Percentiles rank a stretch among this genome's conserved stretches.
phyloP scores from a whole-genome alignment of 2,113 vertebrate species.

The Dasyornis broadbenti region DNA sequence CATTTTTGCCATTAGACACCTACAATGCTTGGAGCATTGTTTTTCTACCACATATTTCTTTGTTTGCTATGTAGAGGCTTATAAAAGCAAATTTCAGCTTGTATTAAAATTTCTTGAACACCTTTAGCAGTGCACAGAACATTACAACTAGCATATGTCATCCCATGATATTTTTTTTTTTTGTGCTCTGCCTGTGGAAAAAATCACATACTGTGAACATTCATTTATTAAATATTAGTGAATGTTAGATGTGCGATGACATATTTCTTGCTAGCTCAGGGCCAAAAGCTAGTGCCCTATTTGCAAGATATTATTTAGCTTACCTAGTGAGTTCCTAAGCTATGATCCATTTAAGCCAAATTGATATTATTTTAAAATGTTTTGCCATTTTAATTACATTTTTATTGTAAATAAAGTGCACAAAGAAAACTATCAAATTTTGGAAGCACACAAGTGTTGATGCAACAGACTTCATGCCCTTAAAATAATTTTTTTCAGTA shows the following conservation, averaged over 20 bases:
- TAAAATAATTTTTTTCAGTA: background rate
- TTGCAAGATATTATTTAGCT: background rate
- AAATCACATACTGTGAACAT: background rate
- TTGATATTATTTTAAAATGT: background rate
- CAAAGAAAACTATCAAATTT: background rate
- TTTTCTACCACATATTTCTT: background rate
- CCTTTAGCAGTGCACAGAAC: background rate
- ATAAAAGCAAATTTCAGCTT: background rate
- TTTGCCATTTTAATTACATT: background rate
- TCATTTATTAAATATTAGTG: background rate
- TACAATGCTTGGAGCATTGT: background rate
- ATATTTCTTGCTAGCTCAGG: background rate
- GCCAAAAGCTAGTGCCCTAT: background rate
- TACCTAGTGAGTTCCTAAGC: background rate
- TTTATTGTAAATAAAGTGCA: background rate
- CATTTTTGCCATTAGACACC: background rate
- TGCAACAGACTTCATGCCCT: background rate
- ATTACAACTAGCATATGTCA: background rate
- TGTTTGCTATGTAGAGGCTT: background rate
- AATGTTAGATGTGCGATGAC: background rate
- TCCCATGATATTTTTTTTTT: background rate
- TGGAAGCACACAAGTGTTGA: background rate
- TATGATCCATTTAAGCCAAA: background rate
- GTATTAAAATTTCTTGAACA: background rate
- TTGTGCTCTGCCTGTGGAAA: background rate